Base-by-base conservation (phyloP, 2,113 vertebrate genomes). In the Nothoprocta pentlandii region DNA sequence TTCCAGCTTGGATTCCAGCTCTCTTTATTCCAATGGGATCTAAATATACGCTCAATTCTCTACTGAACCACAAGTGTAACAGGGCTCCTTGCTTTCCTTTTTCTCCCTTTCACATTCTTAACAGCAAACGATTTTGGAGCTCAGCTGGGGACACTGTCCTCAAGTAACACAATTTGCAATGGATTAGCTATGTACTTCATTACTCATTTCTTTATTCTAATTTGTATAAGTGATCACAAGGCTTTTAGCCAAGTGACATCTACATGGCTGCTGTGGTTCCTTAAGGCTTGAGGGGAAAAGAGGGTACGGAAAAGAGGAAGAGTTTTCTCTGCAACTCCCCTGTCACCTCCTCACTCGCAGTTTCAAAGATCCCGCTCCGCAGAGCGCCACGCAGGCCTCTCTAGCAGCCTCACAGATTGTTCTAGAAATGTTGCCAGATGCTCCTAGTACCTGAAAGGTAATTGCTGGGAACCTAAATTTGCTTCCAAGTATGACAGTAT, bases 341-440 rank as follows among this genome's bases (percentile, higher is more conserved):
- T 59, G 73, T 92, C 59, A 63, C 49, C 53, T 92, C 62, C 87
- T 56, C 68, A 76, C 59, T 47, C 30, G 66, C 51, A 19, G 61
- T 64, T 84, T 90, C 86, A 92, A 44, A 78, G 58, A 76, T 59
- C 68, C 58, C 49, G 41, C 77, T 84, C 80, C n/a, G 58, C 23
- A 68, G 77, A 77, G 64, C 62, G 34, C 30, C 54, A 30, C 13
- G 41, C 83, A 92, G 28, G 62, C 66, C 79, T 62, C 83, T 89
- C 68, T 41, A 86, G 73, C 47, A 83, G 10, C 39, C 67, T 53
- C 54, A 81, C 7, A 88, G 83, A 69, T 84, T 71, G 34, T 64
- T 88, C 67, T 59, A 69, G 90, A 94, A 93, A 69, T n/a, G 36
- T 44, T 89, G 58, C 53, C 77, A 78, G 88, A 76, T 80, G 73